Evolutionary conservation across 2,797 vertebrate species (phyloP).

Genomic region (Rhinatrema bivittatum): DNA sequence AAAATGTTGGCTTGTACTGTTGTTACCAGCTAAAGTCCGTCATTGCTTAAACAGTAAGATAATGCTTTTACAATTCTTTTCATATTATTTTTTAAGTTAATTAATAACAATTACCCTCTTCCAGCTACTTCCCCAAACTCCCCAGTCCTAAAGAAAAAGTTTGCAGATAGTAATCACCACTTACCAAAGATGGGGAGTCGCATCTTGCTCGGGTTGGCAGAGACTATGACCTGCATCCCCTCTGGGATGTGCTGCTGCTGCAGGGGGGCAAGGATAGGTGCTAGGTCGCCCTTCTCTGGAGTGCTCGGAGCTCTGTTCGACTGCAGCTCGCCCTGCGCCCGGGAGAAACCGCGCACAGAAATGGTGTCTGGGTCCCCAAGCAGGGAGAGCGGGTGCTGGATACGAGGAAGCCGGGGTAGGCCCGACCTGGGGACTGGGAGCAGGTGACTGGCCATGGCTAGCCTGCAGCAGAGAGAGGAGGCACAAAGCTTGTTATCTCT

Average conservation of each 20-base stretch:
- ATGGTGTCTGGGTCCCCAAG: conserved; percentile 22
- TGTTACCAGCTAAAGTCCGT: too few species aligned
- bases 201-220: not conserved
- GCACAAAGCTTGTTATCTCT: too few species aligned
- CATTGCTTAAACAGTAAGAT: too few species aligned
- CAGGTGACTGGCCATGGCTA: conserved; percentile 5
- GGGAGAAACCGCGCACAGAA: conserved; percentile 23
- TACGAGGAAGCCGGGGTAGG: conserved; percentile 2
- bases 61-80: too few species aligned
- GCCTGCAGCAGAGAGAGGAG: not conserved
- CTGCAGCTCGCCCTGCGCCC: not conserved
- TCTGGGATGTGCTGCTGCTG: not conserved
- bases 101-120: too few species aligned
- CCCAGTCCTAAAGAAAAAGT: too few species aligned
- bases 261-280: not conserved
- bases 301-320: not conserved
- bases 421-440: not conserved
- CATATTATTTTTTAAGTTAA: too few species aligned
- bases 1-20: too few species aligned
- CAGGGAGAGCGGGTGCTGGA: conserved; percentile 29
- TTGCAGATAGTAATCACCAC: too few species aligned
- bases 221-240: conserved; percentile 20
- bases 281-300: not conserved
- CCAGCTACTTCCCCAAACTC: too few species aligned
- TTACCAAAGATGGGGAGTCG: conserved; percentile 27